Percentiles rank a stretch among this genome's conserved stretches.
These are phyloP conservation scores for Psettodes erumei DNA, from an alignment of 2,113 vertebrate species.

Conservation along the genomic window DNA sequence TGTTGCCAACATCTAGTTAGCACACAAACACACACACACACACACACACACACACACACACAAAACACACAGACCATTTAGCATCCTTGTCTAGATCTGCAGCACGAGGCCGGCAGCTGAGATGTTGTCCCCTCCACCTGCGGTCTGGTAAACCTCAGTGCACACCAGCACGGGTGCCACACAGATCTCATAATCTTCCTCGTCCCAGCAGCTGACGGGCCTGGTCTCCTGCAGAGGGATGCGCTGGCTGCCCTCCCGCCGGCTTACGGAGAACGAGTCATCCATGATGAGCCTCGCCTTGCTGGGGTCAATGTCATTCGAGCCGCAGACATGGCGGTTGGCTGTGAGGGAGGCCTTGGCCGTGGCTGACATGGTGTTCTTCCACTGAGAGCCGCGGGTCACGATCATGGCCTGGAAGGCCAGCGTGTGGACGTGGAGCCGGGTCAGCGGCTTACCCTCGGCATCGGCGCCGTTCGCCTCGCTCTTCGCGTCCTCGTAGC, in stretches of 20 bases:
- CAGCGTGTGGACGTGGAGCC: constrained; percentile 87
- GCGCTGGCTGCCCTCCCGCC: constrained; percentile 82
- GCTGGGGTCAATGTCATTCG: constrained; percentile 83
- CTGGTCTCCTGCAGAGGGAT: constrained; percentile 83
- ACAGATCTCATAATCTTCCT: constrained; percentile 85
- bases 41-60: too few relatives aligned
- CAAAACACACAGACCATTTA: background rate
- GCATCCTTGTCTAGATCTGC: constrained; percentile 79
- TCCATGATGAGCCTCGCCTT: constrained; percentile 89
- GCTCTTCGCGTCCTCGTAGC: constrained; percentile 45
- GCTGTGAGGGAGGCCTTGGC: constrained; percentile 89
- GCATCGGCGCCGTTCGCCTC: background rate
- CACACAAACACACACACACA: too few relatives aligned
- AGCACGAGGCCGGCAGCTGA: constrained; percentile 87
- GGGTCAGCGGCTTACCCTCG: constrained; percentile 75
- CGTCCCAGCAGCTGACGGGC: constrained; percentile 87
- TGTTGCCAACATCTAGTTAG: constrained; percentile 26
- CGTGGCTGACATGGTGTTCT: constrained; percentile 88
- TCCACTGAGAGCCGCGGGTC: constrained; percentile 83
- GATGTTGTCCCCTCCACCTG: constrained; percentile 88
- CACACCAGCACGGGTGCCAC: constrained; percentile 88
- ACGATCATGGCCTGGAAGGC: constrained; percentile 89
- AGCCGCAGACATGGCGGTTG: constrained; percentile 88
- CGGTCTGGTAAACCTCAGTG: constrained; percentile 88
- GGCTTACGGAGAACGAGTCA: constrained; percentile 87